Percentiles rank a stretch among this genome's conserved stretches.
Evolutionary conservation across 2,888 invertebrate species (phyloP).

Genomic region (Folsomia candida): DNA sequence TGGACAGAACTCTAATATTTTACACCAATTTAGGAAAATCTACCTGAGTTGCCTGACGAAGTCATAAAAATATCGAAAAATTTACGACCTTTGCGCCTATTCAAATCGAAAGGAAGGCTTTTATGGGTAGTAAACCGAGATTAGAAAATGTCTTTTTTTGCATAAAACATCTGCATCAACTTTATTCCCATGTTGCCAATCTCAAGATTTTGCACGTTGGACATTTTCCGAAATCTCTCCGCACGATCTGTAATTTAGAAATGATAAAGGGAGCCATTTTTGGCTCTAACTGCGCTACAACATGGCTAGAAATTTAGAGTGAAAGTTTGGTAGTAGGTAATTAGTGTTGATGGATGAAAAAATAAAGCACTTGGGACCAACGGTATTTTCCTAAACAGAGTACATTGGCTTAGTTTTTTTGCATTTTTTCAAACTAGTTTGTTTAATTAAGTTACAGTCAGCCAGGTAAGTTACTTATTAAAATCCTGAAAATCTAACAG

Average conservation of each 20-base stretch:
- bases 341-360: no score
- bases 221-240: background rate
- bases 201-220: background rate
- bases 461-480: no score
- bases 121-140: slow-evolving; percentile 39
- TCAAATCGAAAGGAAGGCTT: slow-evolving; percentile 15
- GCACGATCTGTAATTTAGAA: background rate
- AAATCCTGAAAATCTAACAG: no score
- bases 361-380: no score
- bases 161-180: slow-evolving; percentile 16
- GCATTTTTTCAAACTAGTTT: no score
- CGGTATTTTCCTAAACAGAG: no score
- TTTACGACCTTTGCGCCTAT: slow-evolving; percentile 2
- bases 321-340: background rate
- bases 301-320: background rate
- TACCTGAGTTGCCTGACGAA: slow-evolving; percentile 15
- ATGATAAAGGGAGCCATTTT: background rate
- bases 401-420: no score
- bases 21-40: slow-evolving; percentile 12
- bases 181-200: background rate
- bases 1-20: slow-evolving; percentile 3
- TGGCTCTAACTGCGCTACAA: background rate
- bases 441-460: no score
- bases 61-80: slow-evolving; percentile 16
- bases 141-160: slow-evolving; percentile 32